Percentiles rank a stretch among this genome's conserved stretches.
phyloP scores from a whole-genome alignment of 2,888 invertebrate genomes.

The Cryptocheilus praepositus region DNA sequence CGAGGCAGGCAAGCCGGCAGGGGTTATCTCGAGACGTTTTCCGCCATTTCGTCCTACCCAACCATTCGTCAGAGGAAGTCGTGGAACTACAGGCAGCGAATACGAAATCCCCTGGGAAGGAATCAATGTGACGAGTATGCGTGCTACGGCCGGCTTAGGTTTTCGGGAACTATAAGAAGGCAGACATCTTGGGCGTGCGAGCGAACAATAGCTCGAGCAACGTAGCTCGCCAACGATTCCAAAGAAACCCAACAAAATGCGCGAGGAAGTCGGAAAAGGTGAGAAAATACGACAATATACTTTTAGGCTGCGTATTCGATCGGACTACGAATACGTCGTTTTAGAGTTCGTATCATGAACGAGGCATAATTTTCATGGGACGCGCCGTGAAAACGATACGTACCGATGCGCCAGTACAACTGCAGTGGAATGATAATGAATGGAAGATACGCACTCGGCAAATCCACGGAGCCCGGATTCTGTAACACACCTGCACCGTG shows the following conservation, averaged over 20 bases:
- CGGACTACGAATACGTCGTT: too few relatives aligned
- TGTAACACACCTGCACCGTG: background rate
- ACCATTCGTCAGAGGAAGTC: slow-evolving; percentile 42
- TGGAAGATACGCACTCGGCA: too few relatives aligned
- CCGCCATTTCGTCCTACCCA: slow-evolving; percentile 25
- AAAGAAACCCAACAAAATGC: background rate
- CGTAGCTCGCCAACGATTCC: background rate
- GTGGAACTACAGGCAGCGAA: slow-evolving; percentile 35
- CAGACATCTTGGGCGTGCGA: slow-evolving; percentile 1
- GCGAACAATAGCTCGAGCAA: too few relatives aligned
- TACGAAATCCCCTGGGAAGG: slow-evolving; percentile 27
- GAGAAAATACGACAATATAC: background rate
- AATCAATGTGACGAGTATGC: slow-evolving; percentile 29
- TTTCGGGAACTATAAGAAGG: slow-evolving; percentile 1
- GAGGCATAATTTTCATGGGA: too few relatives aligned
- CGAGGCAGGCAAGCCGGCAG: slow-evolving; percentile 21
- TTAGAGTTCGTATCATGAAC: too few relatives aligned
- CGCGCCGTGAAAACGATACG: too few relatives aligned
- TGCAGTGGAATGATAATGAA: too few relatives aligned
- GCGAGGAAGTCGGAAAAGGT: background rate
- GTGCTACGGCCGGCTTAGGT: slow-evolving; percentile 13
- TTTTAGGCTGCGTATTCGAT: too few relatives aligned
- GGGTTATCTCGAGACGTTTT: slow-evolving; percentile 45
- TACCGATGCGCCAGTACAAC: too few relatives aligned
- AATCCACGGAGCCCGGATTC: background rate